Conservation (phyloP, 2,888 invertebrate genomes). For the Bimastos eiseni region DNA sequence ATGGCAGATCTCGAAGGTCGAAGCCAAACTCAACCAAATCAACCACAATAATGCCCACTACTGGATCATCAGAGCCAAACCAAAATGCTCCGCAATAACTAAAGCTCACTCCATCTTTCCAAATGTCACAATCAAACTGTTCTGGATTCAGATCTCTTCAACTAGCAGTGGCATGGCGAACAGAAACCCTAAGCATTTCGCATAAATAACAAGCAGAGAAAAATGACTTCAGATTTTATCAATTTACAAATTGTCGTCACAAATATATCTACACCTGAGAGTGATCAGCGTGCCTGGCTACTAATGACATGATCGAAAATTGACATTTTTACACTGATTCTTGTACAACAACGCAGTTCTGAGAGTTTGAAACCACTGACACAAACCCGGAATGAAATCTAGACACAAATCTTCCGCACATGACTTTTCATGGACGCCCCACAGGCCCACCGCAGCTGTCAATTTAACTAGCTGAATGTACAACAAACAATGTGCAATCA, state of each 20-base stretch:
- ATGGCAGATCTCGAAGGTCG: neutral
- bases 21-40: neutral
- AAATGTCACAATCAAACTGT: neutral
- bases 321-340: constrained; percentile 1
- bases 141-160: neutral
- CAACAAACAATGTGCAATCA: neutral
- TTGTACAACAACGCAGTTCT: neutral
- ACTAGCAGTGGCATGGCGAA: neutral
- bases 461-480: neutral
- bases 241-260: constrained; percentile 5
- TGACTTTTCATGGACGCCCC: neutral
- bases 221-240: neutral
- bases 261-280: neutral
- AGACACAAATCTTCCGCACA: neutral
- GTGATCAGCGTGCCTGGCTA: neutral
- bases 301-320: constrained; percentile 4
- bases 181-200: neutral
- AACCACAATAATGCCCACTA: neutral
- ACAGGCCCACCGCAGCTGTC: neutral
- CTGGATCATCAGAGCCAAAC: neutral
- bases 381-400: constrained; percentile 1
- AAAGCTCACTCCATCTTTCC: neutral
- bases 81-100: neutral
- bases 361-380: neutral
- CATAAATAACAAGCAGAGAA: neutral